Conservation (phyloP, 1,140 invertebrate species). For the Drosophila takahashii region DNA sequence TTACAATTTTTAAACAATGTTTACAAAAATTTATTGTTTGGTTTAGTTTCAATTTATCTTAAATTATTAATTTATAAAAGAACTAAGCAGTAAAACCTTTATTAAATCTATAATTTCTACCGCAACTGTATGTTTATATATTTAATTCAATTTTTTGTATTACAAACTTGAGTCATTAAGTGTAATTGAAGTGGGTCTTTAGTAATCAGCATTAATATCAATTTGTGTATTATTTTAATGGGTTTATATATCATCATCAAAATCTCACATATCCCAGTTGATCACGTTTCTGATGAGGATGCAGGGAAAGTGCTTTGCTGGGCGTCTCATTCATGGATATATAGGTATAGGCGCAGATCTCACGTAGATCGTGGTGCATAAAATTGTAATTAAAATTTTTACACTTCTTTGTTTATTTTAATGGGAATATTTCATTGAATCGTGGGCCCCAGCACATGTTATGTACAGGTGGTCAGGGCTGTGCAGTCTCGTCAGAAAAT, state of each 20-base stretch:
- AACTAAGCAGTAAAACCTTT: neutral
- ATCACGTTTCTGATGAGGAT: slow-evolving; percentile 36
- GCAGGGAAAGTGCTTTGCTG: slow-evolving; percentile 27
- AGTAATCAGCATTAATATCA: slow-evolving; percentile 41
- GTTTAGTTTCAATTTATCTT: no score
- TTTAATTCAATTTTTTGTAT: slow-evolving; percentile 37
- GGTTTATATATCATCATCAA: slow-evolving; percentile 12
- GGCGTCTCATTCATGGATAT: slow-evolving; percentile 1
- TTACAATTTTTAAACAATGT: neutral
- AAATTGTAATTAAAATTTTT: slow-evolving; percentile 40
- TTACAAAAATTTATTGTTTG: no score
- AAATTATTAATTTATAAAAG: neutral
- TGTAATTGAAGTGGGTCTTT: slow-evolving; percentile 49
- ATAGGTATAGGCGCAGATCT: slow-evolving; percentile 31
- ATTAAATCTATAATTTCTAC: neutral
- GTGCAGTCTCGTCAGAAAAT: neutral
- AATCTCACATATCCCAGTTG: neutral
- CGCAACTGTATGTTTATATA: slow-evolving; percentile 2
- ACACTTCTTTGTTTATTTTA: slow-evolving; percentile 12
- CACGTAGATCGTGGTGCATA: slow-evolving; percentile 45
- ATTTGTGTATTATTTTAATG: slow-evolving; percentile 39
- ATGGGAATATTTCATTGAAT: slow-evolving; percentile 12
- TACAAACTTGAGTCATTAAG: slow-evolving; percentile 45
- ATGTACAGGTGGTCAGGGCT: slow-evolving; percentile 27
- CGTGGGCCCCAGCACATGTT: neutral